Evolutionary conservation across 2,888 invertebrate species (phyloP).

Genomic region (Andrena bicolor): DNA sequence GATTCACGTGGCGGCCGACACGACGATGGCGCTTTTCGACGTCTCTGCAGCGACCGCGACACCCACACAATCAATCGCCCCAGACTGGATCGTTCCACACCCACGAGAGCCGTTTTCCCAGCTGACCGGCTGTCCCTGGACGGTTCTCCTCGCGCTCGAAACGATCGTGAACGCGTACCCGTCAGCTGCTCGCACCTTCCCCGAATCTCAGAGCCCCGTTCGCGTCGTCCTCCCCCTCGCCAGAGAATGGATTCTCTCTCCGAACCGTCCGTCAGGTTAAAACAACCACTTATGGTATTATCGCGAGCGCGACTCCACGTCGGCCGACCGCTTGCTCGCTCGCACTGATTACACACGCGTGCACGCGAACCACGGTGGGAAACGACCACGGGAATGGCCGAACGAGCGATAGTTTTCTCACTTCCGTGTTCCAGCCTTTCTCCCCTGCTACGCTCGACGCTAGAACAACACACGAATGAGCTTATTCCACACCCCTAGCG

Average conservation of each 20-base stretch:
- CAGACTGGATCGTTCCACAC: conserved; percentile 70
- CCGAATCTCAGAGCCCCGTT: neutral
- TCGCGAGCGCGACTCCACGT: conserved; percentile 25
- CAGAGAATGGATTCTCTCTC: conserved; percentile 24
- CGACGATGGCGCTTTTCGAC: conserved; percentile 73
- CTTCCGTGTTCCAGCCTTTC: conserved; percentile 57
- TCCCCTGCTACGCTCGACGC: conserved; percentile 59
- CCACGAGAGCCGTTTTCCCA: conserved; percentile 67
- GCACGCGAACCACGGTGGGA: conserved; percentile 42
- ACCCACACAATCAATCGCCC: conserved; percentile 73
- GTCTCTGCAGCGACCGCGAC: conserved; percentile 71
- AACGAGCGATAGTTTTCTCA: conserved; percentile 45
- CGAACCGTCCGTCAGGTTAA: conserved; percentile 30
- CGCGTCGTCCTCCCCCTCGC: conserved; percentile 1
- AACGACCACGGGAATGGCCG: conserved; percentile 38
- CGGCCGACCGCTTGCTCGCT: conserved; percentile 5
- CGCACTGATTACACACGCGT: conserved; percentile 60
- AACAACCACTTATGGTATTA: conserved; percentile 49
- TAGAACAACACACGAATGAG: conserved; percentile 67
- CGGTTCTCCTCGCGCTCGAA: conserved; percentile 12
- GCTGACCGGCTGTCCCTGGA: conserved; percentile 61
- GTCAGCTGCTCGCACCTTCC: conserved; percentile 13
- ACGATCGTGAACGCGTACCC: conserved; percentile 5
- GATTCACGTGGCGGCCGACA: conserved; percentile 71
- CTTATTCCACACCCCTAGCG: conserved; percentile 72